Evolutionary conservation across 1,140 invertebrate genomes (phyloP), one percentile per base, ranked within the genome.

Genomic region (Araneus ventricosus): DNA sequence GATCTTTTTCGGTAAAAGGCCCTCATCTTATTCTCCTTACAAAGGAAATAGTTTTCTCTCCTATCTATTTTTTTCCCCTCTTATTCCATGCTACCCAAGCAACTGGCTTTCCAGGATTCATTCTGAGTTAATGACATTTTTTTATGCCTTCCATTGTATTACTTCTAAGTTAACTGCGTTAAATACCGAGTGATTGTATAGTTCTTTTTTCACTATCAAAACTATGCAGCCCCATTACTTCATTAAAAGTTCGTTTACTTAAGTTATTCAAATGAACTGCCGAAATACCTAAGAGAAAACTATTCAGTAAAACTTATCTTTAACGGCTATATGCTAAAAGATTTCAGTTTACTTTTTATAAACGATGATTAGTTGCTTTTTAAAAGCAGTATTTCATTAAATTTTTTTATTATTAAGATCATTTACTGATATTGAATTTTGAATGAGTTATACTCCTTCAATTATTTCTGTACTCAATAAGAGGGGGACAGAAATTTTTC

Each of bases 11-110:
- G 22, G 37, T 41, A 41, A 41, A 82, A 24, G 22, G 6, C 79
- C 37, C 45, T 52, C 24, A 82, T 82, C 37, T 41, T 24, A 52
- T 82, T 82, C 79, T 82, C 14, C 41, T 45, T 52, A 82, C 37
- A 82, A 82, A 52, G 79, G 79, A 82, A 82, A 82, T 52, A 82
- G 79, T 52, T 82, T 45, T 82, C 41, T 82, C 79, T 82, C n/a
- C 41, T 24, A 7, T 67, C 17, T 24, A 41, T 22, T 41, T 82
- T 82, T 79, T 41, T 45, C 20, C 24, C 17, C 22, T 52, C 39
- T 22, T 82, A 52, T 52, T 52, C 41, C 4, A 41, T 24, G 79
- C 79, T 22, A 45, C 41, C 41, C 17, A 27, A 41, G 41, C 8
- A 82, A 82, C 79, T 82, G 24, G 24, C 39, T 41, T 27, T n/a